Evolutionary conservation across 2,888 invertebrate species (phyloP), one percentile per base, ranked within the genome.

Genomic region (Terebella lapidaria): DNA sequence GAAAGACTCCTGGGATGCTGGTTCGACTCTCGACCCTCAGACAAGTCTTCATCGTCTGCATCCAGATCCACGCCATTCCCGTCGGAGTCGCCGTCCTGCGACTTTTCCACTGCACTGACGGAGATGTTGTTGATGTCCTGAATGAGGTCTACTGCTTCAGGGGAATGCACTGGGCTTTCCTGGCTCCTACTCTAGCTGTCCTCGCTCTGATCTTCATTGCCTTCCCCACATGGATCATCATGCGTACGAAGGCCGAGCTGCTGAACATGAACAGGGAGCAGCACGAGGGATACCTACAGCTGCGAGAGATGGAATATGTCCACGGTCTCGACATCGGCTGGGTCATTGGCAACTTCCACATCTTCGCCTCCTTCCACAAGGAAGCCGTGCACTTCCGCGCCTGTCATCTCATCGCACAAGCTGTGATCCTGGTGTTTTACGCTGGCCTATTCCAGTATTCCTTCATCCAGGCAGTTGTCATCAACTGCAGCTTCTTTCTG

Each of bases 251-350:
- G 10, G 18, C 35, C 15, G 59, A 64, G 54, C 64, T 72, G 46
- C 62, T 74, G 58, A 67, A 69, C 3, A 66, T 71, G 25, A 69
- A 70, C n/a, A 26, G 65, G 1, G 63, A 71, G 26, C 70, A 72
- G 42, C 75, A 78, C 54, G 74, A 77, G 49, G 68, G 70, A 3
- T 74, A 71, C 61, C 61, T 78, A n/a, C 70, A 74, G 49, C 62
- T 77, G 58, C 76, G 76, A 58, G 76, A 77, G 66, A 70, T 70
- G 18, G 76, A 77, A 56, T 77, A 75, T 59, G 71, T 74, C 59
- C 69, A 74, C 25, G 76, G 76, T 25, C 62, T 77, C 45, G 74
- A 77, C 57, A 64, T 72, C 55, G 58, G 70, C n/a, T 77, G 74
- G 72, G 63, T 73, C 18, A 66, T 71, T 28, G 69, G 67, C 29